phyloP scores from a whole-genome alignment of 2,888 invertebrate species.

The Lacanobia wlatinum region DNA sequence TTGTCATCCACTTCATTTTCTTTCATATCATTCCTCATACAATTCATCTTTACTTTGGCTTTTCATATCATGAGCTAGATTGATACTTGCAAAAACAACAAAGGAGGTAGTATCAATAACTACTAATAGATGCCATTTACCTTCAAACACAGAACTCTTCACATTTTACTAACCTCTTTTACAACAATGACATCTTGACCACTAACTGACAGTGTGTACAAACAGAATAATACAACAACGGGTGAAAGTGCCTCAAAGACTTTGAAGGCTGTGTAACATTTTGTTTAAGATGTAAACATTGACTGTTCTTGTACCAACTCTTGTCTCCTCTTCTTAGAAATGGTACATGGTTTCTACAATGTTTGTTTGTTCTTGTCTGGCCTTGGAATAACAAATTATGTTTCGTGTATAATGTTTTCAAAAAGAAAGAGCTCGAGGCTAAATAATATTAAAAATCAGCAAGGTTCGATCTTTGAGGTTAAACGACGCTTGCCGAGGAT shows the following conservation, averaged over 20 bases:
- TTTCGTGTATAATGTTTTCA: no score
- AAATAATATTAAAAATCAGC: no score
- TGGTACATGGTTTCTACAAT: conserved; percentile 3
- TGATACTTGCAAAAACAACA: not conserved
- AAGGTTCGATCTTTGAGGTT: no score
- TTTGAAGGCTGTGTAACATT: conserved; percentile 25
- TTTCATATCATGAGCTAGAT: not conserved
- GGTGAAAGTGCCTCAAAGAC: conserved; percentile 48
- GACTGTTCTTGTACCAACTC: not conserved
- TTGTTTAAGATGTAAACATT: conserved; percentile 55
- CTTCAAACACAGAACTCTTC: conserved; percentile 15
- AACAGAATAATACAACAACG: conserved; percentile 43
- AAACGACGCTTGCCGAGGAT: no score
- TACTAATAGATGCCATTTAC: not conserved
- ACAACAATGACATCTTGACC: conserved; percentile 42
- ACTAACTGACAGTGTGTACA: conserved; percentile 25
- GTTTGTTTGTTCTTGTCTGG: not conserved
- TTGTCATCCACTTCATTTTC: not conserved
- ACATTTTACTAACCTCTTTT: conserved; percentile 50
- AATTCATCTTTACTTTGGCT: not conserved
- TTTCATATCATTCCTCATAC: not conserved
- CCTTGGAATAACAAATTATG: no score
- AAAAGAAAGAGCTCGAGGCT: no score
- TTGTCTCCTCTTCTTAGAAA: conserved; percentile 2
- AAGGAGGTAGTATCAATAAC: no score